A percentile compares a stretch with the other conserved stretches of the same genome.
phyloP scores from a whole-genome alignment of 2,888 invertebrate species.

The Cheilosia impressa region DNA sequence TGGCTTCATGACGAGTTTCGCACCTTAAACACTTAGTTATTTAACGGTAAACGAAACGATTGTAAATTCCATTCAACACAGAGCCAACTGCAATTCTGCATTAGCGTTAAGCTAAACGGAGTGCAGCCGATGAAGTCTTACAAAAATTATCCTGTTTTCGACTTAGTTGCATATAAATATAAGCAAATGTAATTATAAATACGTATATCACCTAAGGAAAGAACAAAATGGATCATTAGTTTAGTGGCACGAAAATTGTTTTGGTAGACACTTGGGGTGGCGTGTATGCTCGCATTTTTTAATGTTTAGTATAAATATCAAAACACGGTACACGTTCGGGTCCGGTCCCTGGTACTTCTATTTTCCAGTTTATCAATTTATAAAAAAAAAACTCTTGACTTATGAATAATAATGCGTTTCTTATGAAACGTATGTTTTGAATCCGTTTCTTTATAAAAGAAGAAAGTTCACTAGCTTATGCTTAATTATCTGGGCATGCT shows the following conservation, averaged over 20 bases:
- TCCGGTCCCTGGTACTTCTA: neutral
- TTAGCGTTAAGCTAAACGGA: neutral
- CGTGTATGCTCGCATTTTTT: neutral
- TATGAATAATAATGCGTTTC: too few relatives aligned
- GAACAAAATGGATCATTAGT: constrained; percentile 2
- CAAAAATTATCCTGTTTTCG: constrained; percentile 8
- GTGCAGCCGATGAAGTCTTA: constrained; percentile 7
- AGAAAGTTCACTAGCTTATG: too few relatives aligned
- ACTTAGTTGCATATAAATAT: neutral
- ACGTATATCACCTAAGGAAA: constrained; percentile 14
- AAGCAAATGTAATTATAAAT: neutral
- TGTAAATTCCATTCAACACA: constrained; percentile 45
- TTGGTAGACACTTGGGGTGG: neutral
- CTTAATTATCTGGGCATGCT: too few relatives aligned
- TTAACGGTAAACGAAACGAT: constrained; percentile 40
- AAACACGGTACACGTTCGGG: neutral
- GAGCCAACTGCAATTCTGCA: constrained; percentile 3
- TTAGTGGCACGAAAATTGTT: constrained; percentile 29
- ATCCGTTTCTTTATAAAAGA: too few relatives aligned
- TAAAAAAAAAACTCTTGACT: too few relatives aligned
- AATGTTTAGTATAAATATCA: constrained; percentile 17
- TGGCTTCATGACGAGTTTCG: constrained; percentile 37
- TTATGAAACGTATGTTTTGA: too few relatives aligned
- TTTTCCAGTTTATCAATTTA: too few relatives aligned
- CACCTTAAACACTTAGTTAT: constrained; percentile 45